These are phyloP conservation scores for Mizuhopecten yessoensis DNA, from an alignment of 1,140 invertebrate genomes.

Conservation along the genomic window DNA sequence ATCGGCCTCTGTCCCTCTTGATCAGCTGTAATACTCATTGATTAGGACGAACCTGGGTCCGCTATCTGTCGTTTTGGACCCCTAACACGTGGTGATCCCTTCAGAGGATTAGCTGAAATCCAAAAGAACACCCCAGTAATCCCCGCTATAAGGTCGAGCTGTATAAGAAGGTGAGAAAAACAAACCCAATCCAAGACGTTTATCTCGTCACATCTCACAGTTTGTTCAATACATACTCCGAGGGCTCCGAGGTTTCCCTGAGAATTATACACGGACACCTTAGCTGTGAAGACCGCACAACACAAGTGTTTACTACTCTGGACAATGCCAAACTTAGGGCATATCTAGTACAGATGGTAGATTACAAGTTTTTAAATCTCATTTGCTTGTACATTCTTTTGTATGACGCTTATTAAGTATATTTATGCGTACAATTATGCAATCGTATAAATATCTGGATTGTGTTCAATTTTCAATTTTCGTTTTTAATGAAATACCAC, in stretches of 20 bases:
- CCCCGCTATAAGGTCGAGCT: not conserved
- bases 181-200: not conserved
- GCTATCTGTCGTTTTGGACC: not conserved
- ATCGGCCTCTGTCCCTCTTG: slow-evolving; percentile 15
- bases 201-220: not conserved
- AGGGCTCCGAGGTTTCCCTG: not conserved
- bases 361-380: no score
- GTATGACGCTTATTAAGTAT: no score
- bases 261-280: not conserved
- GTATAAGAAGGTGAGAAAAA: not conserved
- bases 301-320: not conserved
- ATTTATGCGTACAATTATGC: no score
- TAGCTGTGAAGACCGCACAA: not conserved
- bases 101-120: slow-evolving; percentile 12
- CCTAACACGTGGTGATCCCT: slow-evolving; percentile 8
- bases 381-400: no score
- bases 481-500: no score
- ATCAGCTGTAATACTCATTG: slow-evolving; percentile 22
- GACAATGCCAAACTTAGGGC: no score
- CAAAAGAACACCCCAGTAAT: not conserved
- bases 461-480: no score
- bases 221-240: not conserved
- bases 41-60: not conserved
- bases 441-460: no score
- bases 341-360: no score